These are phyloP conservation scores for Baronia brevicornis DNA, from an alignment of 2,888 invertebrate genomes.

Conservation along the genomic window DNA sequence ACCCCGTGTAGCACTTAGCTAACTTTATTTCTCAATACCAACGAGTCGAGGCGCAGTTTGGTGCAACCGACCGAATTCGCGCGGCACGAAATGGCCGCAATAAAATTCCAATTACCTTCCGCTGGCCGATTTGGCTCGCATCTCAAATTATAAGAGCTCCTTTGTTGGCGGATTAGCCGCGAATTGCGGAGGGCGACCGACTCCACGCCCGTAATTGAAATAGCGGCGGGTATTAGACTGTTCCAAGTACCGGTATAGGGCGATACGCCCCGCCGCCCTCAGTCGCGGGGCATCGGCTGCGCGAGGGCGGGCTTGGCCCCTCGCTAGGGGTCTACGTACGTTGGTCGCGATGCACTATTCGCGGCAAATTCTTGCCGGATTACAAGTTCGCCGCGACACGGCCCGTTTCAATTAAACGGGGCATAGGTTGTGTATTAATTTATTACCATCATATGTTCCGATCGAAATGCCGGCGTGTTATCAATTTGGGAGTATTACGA, in stretches of 20 bases:
- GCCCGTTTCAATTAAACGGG: constrained; percentile 28
- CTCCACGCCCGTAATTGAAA: constrained; percentile 41
- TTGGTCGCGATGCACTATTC: constrained; percentile 18
- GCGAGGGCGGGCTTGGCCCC: constrained; percentile 2
- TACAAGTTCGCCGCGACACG: constrained; percentile 29
- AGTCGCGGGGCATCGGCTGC: background rate
- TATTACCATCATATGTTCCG: constrained; percentile 22
- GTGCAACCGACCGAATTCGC: constrained; percentile 2
- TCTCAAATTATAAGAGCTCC: constrained; percentile 27
- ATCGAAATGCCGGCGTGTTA: constrained; percentile 33
- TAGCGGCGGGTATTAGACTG: constrained; percentile 46
- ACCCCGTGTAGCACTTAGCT: too few species aligned
- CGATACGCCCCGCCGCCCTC: constrained; percentile 15
- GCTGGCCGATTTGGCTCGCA: constrained; percentile 19
- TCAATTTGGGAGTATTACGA: too few species aligned
- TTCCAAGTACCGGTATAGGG: constrained; percentile 44
- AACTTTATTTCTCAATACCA: background rate
- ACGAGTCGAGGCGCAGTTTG: background rate
- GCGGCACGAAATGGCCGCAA: constrained; percentile 18
- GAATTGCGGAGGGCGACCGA: constrained; percentile 20
- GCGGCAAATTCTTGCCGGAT: constrained; percentile 30
- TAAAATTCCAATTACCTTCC: constrained; percentile 29
- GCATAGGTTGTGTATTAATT: constrained; percentile 28
- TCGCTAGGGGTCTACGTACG: constrained; percentile 6
- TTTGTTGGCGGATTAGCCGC: constrained; percentile 32